phyloP scores from a whole-genome alignment of 2,888 invertebrate genomes.

The Bursaphelenchus okinawaensis region DNA sequence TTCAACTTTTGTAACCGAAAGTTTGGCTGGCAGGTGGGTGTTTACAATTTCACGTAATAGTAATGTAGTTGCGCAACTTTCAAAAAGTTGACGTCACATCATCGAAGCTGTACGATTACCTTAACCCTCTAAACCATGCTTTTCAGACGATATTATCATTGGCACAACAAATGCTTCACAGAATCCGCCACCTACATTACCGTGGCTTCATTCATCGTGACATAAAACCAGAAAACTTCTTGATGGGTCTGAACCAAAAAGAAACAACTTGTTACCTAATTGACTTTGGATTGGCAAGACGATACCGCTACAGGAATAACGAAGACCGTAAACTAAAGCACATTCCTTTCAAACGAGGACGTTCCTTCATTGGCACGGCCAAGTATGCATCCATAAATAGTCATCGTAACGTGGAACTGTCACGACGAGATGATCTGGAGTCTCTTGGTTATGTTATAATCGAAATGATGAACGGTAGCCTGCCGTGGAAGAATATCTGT shows the following conservation, averaged over 20 bases:
- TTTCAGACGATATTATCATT: conserved; percentile 35
- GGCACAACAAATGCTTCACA: conserved; percentile 37
- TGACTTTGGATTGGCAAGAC: conserved; percentile 42
- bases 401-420: conserved; percentile 37
- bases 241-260: conserved; percentile 33
- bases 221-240: conserved; percentile 25
- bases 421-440: conserved; percentile 42
- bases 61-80: no score
- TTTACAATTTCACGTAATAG: neutral
- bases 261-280: conserved; percentile 40
- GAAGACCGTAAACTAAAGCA: conserved; percentile 25
- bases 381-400: conserved; percentile 43
- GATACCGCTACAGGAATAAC: conserved; percentile 32
- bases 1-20: conserved; percentile 37
- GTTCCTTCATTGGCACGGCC: conserved; percentile 38
- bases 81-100: no score
- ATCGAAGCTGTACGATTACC: no score
- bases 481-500: conserved; percentile 38
- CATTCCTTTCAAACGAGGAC: conserved; percentile 30
- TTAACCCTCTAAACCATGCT: no score
- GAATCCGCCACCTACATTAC: conserved; percentile 52
- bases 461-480: conserved; percentile 36
- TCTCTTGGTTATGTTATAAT: conserved; percentile 42
- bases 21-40: conserved; percentile 30
- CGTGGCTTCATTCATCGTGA: conserved; percentile 25